A percentile compares a stretch with the other conserved stretches of the same genome.
These are phyloP conservation scores for Globodera ellingtonae DNA, from an alignment of 1,140 invertebrate species.

Conservation along the genomic window DNA sequence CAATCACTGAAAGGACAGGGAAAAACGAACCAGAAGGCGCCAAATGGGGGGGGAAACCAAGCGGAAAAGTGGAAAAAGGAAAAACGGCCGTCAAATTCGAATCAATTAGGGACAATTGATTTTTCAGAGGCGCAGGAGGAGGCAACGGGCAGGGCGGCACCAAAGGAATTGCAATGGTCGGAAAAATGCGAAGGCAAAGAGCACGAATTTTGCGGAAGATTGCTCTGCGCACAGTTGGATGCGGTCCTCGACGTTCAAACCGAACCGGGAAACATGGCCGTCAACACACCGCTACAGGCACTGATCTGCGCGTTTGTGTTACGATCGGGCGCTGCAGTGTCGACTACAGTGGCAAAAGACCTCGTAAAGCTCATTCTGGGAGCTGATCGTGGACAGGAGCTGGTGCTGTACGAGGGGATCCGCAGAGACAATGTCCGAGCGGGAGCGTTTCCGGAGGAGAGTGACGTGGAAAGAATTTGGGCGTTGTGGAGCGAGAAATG, in stretches of 20 bases:
- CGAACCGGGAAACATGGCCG: background rate
- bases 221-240: background rate
- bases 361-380: background rate
- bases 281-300: background rate
- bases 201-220: background rate
- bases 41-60: background rate
- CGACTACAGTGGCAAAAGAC: background rate
- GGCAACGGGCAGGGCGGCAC: background rate
- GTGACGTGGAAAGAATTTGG: background rate
- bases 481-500: slow-evolving; percentile 1
- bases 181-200: background rate
- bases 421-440: background rate
- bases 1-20: background rate
- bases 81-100: background rate
- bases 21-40: background rate
- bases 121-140: background rate
- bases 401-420: background rate
- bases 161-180: background rate
- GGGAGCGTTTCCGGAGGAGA: background rate
- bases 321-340: background rate
- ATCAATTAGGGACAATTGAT: background rate
- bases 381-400: background rate
- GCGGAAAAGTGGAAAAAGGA: background rate
- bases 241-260: background rate
- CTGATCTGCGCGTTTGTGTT: background rate